Evolutionary conservation across 2,888 invertebrate species (phyloP).

Genomic region (Proisotoma minuta): DNA sequence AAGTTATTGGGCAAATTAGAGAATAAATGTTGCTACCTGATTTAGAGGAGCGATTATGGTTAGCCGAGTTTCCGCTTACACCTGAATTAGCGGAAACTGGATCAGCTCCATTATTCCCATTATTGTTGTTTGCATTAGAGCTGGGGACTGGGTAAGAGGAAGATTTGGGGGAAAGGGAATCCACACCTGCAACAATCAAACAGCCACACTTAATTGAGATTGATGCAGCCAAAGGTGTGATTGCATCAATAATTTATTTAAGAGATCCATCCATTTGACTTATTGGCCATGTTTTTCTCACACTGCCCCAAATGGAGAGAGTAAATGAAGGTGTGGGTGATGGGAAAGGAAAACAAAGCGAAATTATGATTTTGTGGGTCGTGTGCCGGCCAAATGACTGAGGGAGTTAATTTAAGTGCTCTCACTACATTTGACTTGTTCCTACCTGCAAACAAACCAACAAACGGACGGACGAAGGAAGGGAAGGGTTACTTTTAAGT

Average conservation of each 20-base stretch:
- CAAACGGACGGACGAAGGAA: too few species aligned
- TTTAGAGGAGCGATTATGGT: conserved; percentile 13
- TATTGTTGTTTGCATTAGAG: conserved; percentile 26
- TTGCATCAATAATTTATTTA: conserved; percentile 2
- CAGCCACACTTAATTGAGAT: conserved; percentile 2
- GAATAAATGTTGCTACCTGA: conserved; percentile 11
- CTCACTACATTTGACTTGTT: too few species aligned
- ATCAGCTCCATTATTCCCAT: conserved; percentile 12
- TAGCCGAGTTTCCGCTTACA: conserved; percentile 23
- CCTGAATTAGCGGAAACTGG: conserved; percentile 14
- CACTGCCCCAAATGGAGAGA: too few species aligned
- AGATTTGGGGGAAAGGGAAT: conserved; percentile 41
- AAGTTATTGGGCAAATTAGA: not conserved
- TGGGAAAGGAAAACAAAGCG: too few species aligned
- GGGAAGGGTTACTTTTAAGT: conserved; percentile 23
- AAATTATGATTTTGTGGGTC: too few species aligned
- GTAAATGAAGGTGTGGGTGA: too few species aligned
- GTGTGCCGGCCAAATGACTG: too few species aligned
- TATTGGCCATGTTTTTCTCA: too few species aligned
- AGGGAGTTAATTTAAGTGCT: too few species aligned
- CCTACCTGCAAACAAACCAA: too few species aligned
- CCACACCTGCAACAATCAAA: conserved; percentile 40
- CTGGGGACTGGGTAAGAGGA: conserved; percentile 40
- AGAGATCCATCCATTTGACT: too few species aligned
- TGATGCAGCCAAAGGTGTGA: conserved; percentile 8